A percentile compares a stretch with the other conserved stretches of the same genome.
Evolutionary conservation across 2,888 invertebrate species (phyloP).

Genomic region (Microplitis manilae): DNA sequence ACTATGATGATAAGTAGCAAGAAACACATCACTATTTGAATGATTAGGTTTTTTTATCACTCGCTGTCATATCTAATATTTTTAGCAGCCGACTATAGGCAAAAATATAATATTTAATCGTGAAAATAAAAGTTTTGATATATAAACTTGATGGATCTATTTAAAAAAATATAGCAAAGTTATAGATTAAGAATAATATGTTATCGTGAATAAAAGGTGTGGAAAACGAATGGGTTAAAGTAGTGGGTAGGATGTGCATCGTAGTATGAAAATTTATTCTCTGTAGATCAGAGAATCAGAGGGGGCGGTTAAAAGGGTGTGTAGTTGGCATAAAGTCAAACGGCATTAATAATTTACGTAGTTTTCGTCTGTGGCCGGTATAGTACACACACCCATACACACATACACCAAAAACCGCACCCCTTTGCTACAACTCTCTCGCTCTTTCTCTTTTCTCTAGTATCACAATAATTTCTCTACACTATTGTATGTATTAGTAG

Average conservation of each 20-base stretch:
- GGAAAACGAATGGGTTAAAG: slow-evolving; percentile 11
- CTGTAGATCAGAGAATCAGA: slow-evolving; percentile 48
- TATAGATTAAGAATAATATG: neutral
- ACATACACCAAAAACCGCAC: slow-evolving; percentile 1
- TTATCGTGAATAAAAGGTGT: slow-evolving; percentile 2
- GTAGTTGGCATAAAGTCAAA: slow-evolving; percentile 68
- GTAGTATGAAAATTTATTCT: slow-evolving; percentile 62
- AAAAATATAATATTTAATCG: too few relatives aligned
- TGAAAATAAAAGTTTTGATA: too few relatives aligned
- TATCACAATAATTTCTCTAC: slow-evolving; percentile 47
- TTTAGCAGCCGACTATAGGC: too few relatives aligned
- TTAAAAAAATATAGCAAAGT: neutral
- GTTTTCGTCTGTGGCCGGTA: slow-evolving; percentile 49
- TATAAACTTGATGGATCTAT: too few relatives aligned
- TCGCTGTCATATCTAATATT: too few relatives aligned
- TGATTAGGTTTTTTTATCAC: too few relatives aligned
- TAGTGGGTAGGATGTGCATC: slow-evolving; percentile 46
- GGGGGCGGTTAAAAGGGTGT: slow-evolving; percentile 53
- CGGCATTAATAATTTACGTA: slow-evolving; percentile 68
- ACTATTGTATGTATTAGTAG: slow-evolving; percentile 11
- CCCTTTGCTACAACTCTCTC: neutral
- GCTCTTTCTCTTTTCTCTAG: slow-evolving; percentile 21
- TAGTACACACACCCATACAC: slow-evolving; percentile 3
- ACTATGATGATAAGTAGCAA: too few relatives aligned
- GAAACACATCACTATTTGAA: too few relatives aligned